Evolutionary conservation across 2,888 invertebrate genomes (phyloP), one percentile per base, ranked within the genome.

Genomic region (Onchidella celtica): DNA sequence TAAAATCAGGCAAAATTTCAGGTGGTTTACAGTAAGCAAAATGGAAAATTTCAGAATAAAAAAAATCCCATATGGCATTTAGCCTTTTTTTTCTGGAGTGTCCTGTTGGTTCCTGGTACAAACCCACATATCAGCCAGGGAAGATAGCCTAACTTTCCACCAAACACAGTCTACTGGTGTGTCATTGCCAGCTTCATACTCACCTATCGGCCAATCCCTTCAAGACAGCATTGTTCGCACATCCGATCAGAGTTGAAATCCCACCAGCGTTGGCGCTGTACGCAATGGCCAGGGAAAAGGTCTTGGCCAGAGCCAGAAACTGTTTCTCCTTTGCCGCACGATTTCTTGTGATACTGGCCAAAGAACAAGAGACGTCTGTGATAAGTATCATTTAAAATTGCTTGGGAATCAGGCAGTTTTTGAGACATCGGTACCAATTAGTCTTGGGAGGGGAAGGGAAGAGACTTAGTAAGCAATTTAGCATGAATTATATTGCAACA

Each of bases 241-340:
- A 93, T 14, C 93, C 93, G 1, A 93, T 94, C 36, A 93, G 85
- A 0, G 94, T 93, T 1, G 93, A 93, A 55, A 92, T 91, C 1
- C 94, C 94, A 24, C 94, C 94, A 32, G 91, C 90, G 85, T 93
- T 94, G 24, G 93, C 93, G 4, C 93, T 90, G 82, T 91, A 93
- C 2, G 91, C 91, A 21, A 91, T 88, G 59, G 90, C 86, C 24
- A 91, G 78, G 21, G 88, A 84, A 63, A 91, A 88, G 9, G 88
- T 88, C 76, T 89, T 91, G 34, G 88, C 86, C 24, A 87, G 78
- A 21, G 76, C 78, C 14, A 76, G 2, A 47, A 79, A 79, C 11
- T 57, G 65, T 14, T 40, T 65, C 55, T 79, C 79, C 21, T 55
- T 65, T 2, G 40, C 65, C 29, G 61, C 72, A 34, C 65, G 70